Conservation (phyloP, 92 coral and sea anemone species). For the Desmophyllum pertusum region DNA sequence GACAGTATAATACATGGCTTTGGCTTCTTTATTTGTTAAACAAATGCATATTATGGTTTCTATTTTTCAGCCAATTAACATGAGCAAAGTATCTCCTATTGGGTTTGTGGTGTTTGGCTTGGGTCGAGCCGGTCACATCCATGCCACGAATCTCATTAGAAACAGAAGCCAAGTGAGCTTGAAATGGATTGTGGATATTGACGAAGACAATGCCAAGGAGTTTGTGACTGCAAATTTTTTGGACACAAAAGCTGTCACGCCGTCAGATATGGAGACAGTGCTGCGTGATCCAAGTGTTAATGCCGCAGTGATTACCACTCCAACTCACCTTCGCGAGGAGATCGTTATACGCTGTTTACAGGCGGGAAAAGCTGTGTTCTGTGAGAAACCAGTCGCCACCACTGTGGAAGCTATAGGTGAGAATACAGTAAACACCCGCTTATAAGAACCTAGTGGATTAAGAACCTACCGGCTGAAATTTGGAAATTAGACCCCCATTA, state of each 20-base stretch:
- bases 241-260: conserved; percentile 59
- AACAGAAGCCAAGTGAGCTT: conserved; percentile 71
- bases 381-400: conserved; percentile 92
- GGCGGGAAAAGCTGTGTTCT: conserved; percentile 92
- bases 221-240: conserved; percentile 47
- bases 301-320: conserved; percentile 87
- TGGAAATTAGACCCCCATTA: too few species aligned
- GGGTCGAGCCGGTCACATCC: conserved; percentile 93
- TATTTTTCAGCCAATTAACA: conserved; percentile 11
- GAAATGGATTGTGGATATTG: conserved; percentile 82
- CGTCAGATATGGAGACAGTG: conserved; percentile 47
- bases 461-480: too few species aligned
- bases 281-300: conserved; percentile 61
- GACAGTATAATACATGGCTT: too few species aligned
- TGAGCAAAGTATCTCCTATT: conserved; percentile 36
- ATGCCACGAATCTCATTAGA: conserved; percentile 60
- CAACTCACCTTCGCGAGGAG: conserved; percentile 80
- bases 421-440: too few species aligned
- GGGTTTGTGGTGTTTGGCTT: conserved; percentile 78
- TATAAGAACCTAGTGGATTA: too few species aligned
- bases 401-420: conserved; percentile 74
- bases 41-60: not conserved
- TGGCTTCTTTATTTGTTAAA: not conserved
- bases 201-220: conserved; percentile 67
- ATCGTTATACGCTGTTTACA: conserved; percentile 68